These are phyloP conservation scores for Nicator chloris DNA, from an alignment of 2,113 vertebrate genomes.

Conservation along the genomic window DNA sequence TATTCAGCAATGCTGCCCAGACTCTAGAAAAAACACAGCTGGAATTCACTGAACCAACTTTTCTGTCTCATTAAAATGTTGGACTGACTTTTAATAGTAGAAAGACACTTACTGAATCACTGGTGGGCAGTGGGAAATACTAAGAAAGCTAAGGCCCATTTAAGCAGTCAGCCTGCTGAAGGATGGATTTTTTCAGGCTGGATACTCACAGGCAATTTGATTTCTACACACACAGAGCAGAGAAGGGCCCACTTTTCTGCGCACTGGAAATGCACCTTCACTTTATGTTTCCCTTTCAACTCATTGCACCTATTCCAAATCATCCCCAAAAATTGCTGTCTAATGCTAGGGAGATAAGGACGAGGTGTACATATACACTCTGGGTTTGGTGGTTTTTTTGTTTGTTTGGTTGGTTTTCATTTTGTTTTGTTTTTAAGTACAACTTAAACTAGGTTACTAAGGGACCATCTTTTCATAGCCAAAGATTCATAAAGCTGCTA, in stretches of 20 bases:
- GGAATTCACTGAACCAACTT: background rate
- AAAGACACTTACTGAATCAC: background rate
- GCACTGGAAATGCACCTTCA: background rate
- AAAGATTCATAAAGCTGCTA: background rate
- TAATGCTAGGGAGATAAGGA: background rate
- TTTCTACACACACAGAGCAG: background rate
- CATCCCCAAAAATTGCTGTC: background rate
- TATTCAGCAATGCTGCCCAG: background rate
- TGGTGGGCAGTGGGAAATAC: background rate
- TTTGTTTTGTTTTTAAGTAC: background rate
- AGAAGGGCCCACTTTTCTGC: background rate
- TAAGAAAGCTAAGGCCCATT: background rate
- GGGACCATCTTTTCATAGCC: background rate
- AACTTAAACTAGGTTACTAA: background rate
- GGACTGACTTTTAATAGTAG: background rate
- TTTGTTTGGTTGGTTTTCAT: no score
- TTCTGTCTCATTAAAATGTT: constrained; percentile 5
- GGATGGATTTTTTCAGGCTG: background rate
- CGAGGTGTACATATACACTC: fast-evolving
- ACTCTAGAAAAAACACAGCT: background rate
- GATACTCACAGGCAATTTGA: background rate
- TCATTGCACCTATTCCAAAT: background rate
- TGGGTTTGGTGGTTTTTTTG: no score
- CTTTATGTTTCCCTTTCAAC: background rate
- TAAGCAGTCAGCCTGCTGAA: background rate